A percentile compares a stretch with the other conserved stretches of the same genome.
Evolutionary conservation across 2,888 invertebrate genomes (phyloP).

Genomic region (Scaptomyza reducta): DNA sequence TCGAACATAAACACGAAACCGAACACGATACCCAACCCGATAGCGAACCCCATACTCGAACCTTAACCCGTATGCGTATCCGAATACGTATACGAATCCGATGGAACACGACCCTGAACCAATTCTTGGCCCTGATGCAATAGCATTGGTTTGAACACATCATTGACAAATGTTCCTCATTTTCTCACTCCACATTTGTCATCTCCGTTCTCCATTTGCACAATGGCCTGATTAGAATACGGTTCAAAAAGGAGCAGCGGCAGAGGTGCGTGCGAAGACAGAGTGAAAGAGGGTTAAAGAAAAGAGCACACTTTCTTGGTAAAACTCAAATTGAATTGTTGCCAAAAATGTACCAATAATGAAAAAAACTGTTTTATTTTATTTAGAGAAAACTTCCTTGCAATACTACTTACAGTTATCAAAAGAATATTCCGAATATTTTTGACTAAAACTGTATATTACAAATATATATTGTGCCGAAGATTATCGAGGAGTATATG

Average conservation of each 20-base stretch:
- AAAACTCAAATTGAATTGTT: too few relatives aligned
- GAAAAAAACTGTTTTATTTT: too few relatives aligned
- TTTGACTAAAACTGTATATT: too few relatives aligned
- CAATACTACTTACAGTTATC: too few relatives aligned
- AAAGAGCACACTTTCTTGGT: too few relatives aligned
- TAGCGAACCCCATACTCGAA: neutral
- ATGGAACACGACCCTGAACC: conserved; percentile 3
- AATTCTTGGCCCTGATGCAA: conserved; percentile 22
- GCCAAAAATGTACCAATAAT: too few relatives aligned
- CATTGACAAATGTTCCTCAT: conserved; percentile 18
- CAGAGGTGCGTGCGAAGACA: neutral
- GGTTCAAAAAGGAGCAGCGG: conserved; percentile 20
- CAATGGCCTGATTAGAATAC: conserved; percentile 59
- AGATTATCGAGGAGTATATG: too few relatives aligned
- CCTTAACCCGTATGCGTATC: neutral
- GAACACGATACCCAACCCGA: conserved; percentile 6
- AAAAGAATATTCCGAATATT: too few relatives aligned
- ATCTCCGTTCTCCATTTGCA: conserved; percentile 32
- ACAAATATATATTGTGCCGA: too few relatives aligned
- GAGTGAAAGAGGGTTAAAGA: too few relatives aligned
- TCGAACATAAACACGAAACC: neutral
- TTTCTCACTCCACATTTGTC: conserved; percentile 7
- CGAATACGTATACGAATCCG: too few relatives aligned
- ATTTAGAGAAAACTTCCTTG: too few relatives aligned
- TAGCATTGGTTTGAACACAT: conserved; percentile 11